These are phyloP conservation scores for Sebastes diploproa DNA, from an alignment of 2,797 vertebrate genomes.

Conservation along the genomic window DNA sequence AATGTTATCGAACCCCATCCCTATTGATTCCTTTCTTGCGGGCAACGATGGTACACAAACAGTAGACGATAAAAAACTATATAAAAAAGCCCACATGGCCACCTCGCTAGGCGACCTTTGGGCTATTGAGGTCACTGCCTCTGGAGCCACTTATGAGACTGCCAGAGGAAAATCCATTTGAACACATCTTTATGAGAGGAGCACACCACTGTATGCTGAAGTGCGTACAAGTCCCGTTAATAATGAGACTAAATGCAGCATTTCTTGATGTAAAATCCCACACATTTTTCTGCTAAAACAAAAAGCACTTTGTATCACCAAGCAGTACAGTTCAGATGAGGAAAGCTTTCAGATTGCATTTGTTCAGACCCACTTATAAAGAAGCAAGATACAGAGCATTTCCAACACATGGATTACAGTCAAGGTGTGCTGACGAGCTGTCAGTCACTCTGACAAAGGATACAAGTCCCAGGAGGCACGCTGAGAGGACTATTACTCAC, in stretches of 20 bases:
- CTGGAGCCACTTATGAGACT: background rate
- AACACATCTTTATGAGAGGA: background rate
- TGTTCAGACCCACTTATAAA: background rate
- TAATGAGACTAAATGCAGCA: background rate
- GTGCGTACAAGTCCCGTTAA: background rate
- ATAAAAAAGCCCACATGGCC: background rate
- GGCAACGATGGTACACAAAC: background rate
- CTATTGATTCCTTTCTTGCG: background rate
- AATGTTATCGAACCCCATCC: no score
- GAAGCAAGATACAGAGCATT: background rate
- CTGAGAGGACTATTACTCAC: slow-evolving; percentile 17
- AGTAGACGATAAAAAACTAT: background rate
- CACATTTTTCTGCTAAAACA: background rate
- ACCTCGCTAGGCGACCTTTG: background rate
- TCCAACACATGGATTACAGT: background rate
- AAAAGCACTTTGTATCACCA: background rate
- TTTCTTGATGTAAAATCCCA: background rate
- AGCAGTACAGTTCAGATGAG: background rate
- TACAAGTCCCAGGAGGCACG: background rate
- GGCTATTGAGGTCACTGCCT: background rate
- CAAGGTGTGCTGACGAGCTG: background rate
- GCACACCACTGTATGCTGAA: background rate
- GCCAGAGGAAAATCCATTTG: background rate
- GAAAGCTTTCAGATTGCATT: background rate
- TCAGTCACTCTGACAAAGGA: slow-evolving; percentile 6